Evolutionary conservation across 2,888 invertebrate genomes (phyloP).

Genomic region (Philonicus albiceps): DNA sequence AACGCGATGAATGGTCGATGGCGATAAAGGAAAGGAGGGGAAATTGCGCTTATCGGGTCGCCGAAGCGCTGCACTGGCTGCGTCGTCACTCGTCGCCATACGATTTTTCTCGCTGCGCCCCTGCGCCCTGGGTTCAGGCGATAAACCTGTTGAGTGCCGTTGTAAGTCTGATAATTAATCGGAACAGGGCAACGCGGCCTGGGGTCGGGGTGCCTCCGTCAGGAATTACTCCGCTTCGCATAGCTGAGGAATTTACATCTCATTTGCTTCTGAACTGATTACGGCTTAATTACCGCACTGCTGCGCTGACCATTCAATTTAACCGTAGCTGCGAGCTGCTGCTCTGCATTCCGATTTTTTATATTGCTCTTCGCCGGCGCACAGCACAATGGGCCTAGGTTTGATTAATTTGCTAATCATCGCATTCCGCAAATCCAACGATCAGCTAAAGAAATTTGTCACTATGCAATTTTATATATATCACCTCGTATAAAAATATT

Average conservation of each 20-base stretch:
- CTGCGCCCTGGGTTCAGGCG: background rate
- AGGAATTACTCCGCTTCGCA: background rate
- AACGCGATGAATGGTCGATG: conserved; percentile 14
- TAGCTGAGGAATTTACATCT: background rate
- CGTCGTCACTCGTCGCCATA: background rate
- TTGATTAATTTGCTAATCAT: background rate
- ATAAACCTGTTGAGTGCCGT: background rate
- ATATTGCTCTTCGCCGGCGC: background rate
- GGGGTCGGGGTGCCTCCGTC: background rate
- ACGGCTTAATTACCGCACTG: background rate
- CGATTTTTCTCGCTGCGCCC: background rate
- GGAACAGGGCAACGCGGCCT: background rate
- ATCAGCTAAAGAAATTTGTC: background rate
- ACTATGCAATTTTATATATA: too few species aligned
- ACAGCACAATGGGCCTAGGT: background rate
- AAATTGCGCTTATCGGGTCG: background rate
- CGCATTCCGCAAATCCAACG: background rate
- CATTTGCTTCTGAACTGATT: background rate
- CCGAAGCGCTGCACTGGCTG: background rate
- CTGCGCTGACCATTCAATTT: background rate
- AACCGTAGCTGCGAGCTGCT: background rate
- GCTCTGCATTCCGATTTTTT: background rate
- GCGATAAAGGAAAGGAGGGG: background rate
- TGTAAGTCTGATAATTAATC: background rate
- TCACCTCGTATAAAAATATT: too few species aligned